Percentiles rank a stretch among this genome's conserved stretches.
These are phyloP conservation scores for Erebia palarica DNA, from an alignment of 2,888 invertebrate genomes.

Conservation along the genomic window DNA sequence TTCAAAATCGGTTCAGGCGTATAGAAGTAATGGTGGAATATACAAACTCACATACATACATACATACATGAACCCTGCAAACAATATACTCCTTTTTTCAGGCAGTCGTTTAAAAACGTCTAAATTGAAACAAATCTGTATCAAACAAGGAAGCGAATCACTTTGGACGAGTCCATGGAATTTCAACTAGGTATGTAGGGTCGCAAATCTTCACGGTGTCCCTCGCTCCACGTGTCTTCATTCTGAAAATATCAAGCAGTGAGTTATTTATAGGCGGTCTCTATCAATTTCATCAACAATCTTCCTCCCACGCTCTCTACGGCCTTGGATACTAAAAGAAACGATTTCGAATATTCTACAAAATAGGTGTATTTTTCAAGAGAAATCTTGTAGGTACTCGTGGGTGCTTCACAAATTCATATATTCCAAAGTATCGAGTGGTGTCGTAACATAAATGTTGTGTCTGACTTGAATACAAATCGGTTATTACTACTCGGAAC, in stretches of 20 bases:
- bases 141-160: no score
- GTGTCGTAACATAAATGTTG: conserved; percentile 25
- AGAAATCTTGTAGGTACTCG: neutral
- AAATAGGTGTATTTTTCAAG: neutral
- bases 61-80: no score
- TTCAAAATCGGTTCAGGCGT: no score
- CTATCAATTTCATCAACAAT: neutral
- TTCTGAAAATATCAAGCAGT: neutral
- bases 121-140: no score
- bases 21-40: no score
- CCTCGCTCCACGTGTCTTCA: neutral
- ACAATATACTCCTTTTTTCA: no score
- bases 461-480: conserved; percentile 30
- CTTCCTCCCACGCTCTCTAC: neutral
- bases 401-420: conserved; percentile 14
- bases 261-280: neutral
- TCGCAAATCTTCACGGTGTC: no score
- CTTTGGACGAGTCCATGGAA: no score
- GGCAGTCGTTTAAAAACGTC: no score
- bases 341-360: neutral
- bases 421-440: conserved; percentile 21
- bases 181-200: no score
- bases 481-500: conserved; percentile 16
- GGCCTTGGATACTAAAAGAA: neutral
- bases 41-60: no score